A percentile compares a stretch with the other conserved stretches of the same genome.
phyloP scores from a whole-genome alignment of 2,797 vertebrate genomes.

The Thripadectes ignobilis region DNA sequence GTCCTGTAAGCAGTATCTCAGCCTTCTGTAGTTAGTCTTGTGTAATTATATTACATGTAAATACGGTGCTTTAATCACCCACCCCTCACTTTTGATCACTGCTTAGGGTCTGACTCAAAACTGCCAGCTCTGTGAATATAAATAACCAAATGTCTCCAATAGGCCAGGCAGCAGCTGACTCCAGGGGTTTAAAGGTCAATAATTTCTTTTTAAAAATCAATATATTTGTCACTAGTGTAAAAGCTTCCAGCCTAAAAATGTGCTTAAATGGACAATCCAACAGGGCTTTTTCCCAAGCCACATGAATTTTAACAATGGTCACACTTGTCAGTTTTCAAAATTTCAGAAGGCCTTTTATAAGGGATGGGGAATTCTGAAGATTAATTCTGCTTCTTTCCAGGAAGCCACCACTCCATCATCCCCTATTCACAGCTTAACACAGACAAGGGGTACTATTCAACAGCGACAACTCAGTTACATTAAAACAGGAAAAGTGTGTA shows the following conservation, averaged over 20 bases:
- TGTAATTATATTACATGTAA: background rate
- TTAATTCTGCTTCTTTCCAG: conserved; percentile 2
- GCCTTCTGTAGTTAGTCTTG: background rate
- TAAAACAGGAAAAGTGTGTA: background rate
- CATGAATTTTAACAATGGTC: background rate
- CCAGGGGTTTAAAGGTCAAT: conserved; percentile 40
- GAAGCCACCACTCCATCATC: background rate
- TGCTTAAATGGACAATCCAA: background rate
- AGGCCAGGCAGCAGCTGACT: background rate
- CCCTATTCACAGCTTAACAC: background rate
- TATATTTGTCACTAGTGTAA: conserved; percentile 21
- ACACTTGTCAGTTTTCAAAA: background rate
- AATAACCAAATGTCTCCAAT: background rate
- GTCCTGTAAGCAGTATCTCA: background rate
- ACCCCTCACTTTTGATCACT: background rate
- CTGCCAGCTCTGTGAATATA: background rate
- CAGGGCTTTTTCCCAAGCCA: background rate
- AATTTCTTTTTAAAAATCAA: conserved; percentile 44
- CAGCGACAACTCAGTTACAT: background rate
- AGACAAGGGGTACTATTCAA: background rate
- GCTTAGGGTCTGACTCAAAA: background rate
- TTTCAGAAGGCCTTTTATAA: background rate
- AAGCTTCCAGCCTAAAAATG: conserved; percentile 26
- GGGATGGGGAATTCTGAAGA: background rate
- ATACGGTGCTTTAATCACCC: background rate